Evolutionary conservation across 2,888 invertebrate species (phyloP).

Genomic region (Diogma glabrata): DNA sequence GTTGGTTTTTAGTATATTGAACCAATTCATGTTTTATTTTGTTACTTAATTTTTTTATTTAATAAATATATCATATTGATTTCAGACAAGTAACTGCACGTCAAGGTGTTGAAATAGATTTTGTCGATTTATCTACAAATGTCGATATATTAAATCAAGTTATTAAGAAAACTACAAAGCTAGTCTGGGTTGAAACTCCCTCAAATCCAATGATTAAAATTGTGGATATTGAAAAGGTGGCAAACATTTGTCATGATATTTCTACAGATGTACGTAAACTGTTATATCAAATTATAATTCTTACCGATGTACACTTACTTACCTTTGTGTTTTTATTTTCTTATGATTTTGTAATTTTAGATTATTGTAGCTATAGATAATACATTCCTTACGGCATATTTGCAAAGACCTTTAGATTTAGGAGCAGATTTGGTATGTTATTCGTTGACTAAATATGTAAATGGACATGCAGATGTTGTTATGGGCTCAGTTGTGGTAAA

Average conservation of each 20-base stretch:
- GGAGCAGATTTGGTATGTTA: slow-evolving; percentile 88
- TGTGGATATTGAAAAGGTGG: slow-evolving; percentile 67
- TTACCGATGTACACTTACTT: not conserved
- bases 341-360: slow-evolving; percentile 24
- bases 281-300: no score
- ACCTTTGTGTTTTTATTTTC: not conserved
- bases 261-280: slow-evolving; percentile 24
- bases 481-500: slow-evolving; percentile 85
- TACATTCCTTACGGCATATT: slow-evolving; percentile 84
- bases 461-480: slow-evolving; percentile 93
- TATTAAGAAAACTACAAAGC: slow-evolving; percentile 74
- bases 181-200: slow-evolving; percentile 91
- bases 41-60: slow-evolving; percentile 19
- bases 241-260: slow-evolving; percentile 46
- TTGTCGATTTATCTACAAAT: slow-evolving; percentile 68
- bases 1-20: not conserved
- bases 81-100: slow-evolving; percentile 51
- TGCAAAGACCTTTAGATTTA: slow-evolving; percentile 79
- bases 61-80: no score
- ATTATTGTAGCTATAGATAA: slow-evolving; percentile 80
- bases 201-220: slow-evolving; percentile 91
- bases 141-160: slow-evolving; percentile 51
- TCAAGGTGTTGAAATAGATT: slow-evolving; percentile 61
- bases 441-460: slow-evolving; percentile 95
- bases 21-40: no score